Evolutionary conservation across 2,888 invertebrate genomes (phyloP).

Genomic region (Melieria picta): DNA sequence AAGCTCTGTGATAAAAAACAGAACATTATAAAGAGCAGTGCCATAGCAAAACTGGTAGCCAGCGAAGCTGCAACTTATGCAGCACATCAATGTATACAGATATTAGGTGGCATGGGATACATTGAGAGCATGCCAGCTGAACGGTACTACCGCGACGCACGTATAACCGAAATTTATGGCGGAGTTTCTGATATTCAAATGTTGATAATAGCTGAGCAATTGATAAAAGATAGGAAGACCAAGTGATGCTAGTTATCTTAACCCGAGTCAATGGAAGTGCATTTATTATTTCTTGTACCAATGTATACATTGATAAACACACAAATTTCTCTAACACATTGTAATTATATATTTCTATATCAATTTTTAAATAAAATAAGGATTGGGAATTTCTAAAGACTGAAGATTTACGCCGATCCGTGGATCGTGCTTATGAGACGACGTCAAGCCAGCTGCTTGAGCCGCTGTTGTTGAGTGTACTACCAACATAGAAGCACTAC

Average conservation of each 20-base stretch:
- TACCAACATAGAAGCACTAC: too few relatives aligned
- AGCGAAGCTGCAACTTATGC: constrained; percentile 76
- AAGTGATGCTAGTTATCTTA: not conserved
- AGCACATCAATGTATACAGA: constrained; percentile 78
- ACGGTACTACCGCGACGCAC: constrained; percentile 79
- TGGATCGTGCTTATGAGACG: too few relatives aligned
- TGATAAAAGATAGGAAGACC: constrained; percentile 52
- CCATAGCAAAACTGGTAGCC: constrained; percentile 81
- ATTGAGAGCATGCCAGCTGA: constrained; percentile 78
- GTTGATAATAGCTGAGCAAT: constrained; percentile 73
- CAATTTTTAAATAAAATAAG: too few relatives aligned
- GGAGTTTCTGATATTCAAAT: constrained; percentile 83
- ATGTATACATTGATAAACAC: too few relatives aligned
- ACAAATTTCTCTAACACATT: too few relatives aligned
- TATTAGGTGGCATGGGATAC: constrained; percentile 79
- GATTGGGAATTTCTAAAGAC: too few relatives aligned
- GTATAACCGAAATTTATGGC: constrained; percentile 84
- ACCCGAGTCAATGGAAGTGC: too few relatives aligned
- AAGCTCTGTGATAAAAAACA: constrained; percentile 68
- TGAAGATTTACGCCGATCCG: too few relatives aligned
- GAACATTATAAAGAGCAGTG: constrained; percentile 72
- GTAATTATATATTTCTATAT: too few relatives aligned
- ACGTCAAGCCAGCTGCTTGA: too few relatives aligned
- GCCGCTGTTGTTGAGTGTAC: too few relatives aligned
- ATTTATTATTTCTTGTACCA: too few relatives aligned